Base-by-base conservation (phyloP, 2,888 invertebrate species). In the Caenorhabditis sp. region DNA sequence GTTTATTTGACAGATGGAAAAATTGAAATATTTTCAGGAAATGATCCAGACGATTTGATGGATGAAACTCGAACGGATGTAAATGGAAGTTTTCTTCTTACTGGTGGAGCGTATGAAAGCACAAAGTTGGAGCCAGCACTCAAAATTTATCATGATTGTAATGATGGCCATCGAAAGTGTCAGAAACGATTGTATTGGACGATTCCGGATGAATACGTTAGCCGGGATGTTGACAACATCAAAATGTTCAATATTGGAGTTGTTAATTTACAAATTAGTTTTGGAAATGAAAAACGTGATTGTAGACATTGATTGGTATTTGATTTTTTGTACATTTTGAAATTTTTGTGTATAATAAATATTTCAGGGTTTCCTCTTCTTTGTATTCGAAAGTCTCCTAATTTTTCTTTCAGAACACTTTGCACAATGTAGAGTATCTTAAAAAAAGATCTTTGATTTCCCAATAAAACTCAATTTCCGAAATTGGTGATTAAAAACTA, bases 141-240 rank as follows among this genome's bases (percentile, higher is more conserved):
- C 14, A 76, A 78, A 63, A 73, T 78, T 26, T 78, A 78, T 37
- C 78, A 78, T 59, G 78, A 78, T 43, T 78, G 78, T 23, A 72
- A 77, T 43, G 77, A 77, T 37, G 74, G 68, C 4, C 43, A 71
- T 50, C 36, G 54, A 43, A 74, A 59, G 24, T 73, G 73, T 43
- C 73, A 73, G 36, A 68, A 69, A 50, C 49, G 66, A 31, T 26
- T 73, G 2, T 68, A 68, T 21, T 73, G 73, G 73, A 50, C 54
- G 12, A 60, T 73, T 17, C 73, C 73, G 10, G 23, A 27, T 17
- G 63, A 66, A 49, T 73, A 73, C 24, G 69, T 73, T 10, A 62
- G 60, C 36, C 62, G 55, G 8, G 60, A 73, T 31, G 21, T 73
- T 10, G 50, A 58, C 24, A 24, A 57, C 36, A 66, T 69, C 12